phyloP scores from a whole-genome alignment of 1,140 invertebrate species.

The Sarcophaga bullata region DNA sequence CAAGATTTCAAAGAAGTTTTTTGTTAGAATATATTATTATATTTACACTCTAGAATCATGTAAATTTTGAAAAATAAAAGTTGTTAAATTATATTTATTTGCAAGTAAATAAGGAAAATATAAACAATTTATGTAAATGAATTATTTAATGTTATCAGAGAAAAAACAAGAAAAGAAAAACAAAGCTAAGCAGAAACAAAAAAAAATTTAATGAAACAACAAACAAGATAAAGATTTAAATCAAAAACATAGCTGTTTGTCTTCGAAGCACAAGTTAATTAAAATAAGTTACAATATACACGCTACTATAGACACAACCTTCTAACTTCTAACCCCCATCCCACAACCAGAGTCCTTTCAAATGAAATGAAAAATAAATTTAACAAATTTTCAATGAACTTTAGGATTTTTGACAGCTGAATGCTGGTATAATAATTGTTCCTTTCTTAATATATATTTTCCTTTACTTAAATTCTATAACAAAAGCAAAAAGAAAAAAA shows the following conservation, averaged over 20 bases:
- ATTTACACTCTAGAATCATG: neutral
- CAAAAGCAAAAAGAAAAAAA: too few relatives aligned
- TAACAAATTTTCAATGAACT: too few relatives aligned
- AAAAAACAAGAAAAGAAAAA: too few relatives aligned
- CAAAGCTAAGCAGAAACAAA: too few relatives aligned
- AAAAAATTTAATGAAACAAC: too few relatives aligned
- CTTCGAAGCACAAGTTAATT: conserved; percentile 2
- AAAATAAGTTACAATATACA: neutral
- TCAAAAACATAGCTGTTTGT: conserved; percentile 6
- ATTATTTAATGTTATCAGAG: neutral
- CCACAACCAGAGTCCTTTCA: neutral
- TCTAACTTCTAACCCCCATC: neutral
- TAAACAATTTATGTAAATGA: neutral
- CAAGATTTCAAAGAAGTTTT: neutral
- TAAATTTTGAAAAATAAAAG: neutral
- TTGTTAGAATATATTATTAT: neutral
- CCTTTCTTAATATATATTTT: too few relatives aligned
- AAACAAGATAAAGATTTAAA: neutral
- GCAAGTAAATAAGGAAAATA: neutral
- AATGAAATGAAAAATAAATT: too few relatives aligned
- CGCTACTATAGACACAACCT: neutral
- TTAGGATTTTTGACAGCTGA: too few relatives aligned
- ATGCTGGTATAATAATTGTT: too few relatives aligned
- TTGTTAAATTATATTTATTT: conserved; percentile 13
- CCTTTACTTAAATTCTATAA: too few relatives aligned